These are phyloP conservation scores for Setophaga kirtlandii DNA, from an alignment of 2,113 vertebrate species.

Conservation along the genomic window DNA sequence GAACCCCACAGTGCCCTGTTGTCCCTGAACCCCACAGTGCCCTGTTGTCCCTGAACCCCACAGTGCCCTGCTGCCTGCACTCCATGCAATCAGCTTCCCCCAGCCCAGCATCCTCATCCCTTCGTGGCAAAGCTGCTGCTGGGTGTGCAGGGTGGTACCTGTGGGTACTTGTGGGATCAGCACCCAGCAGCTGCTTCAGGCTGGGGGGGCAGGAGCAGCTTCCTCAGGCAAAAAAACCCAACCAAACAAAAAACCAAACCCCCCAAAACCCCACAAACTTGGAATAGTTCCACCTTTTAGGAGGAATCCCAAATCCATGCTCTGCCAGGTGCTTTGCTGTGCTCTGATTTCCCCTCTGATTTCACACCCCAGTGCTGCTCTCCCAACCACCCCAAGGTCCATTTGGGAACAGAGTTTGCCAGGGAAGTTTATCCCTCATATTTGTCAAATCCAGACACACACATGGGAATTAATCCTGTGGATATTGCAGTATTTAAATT, in stretches of 20 bases:
- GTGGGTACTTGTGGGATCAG: too few relatives aligned
- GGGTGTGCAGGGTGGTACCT: too few relatives aligned
- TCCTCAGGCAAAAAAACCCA: background rate
- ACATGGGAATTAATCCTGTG: background rate
- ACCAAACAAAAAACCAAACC: background rate
- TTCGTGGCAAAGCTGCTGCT: too few relatives aligned
- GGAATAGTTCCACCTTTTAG: background rate
- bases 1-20: too few relatives aligned
- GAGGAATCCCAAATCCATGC: background rate
- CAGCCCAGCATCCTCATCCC: too few relatives aligned
- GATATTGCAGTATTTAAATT: background rate
- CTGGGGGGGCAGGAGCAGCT: accelerated
- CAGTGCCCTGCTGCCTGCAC: too few relatives aligned
- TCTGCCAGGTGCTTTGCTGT: background rate
- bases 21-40: too few relatives aligned
- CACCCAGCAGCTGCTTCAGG: too few relatives aligned
- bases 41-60: too few relatives aligned
- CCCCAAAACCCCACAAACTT: too few relatives aligned
- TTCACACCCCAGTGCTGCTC: background rate
- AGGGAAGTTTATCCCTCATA: background rate
- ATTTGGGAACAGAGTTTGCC: background rate
- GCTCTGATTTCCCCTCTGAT: background rate
- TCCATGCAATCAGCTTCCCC: too few relatives aligned
- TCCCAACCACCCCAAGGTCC: background rate
- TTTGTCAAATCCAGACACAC: background rate